Percentiles rank a stretch among this genome's conserved stretches.
Evolutionary conservation across 2,113 vertebrate genomes (phyloP).

Genomic region (Hippolais icterina): DNA sequence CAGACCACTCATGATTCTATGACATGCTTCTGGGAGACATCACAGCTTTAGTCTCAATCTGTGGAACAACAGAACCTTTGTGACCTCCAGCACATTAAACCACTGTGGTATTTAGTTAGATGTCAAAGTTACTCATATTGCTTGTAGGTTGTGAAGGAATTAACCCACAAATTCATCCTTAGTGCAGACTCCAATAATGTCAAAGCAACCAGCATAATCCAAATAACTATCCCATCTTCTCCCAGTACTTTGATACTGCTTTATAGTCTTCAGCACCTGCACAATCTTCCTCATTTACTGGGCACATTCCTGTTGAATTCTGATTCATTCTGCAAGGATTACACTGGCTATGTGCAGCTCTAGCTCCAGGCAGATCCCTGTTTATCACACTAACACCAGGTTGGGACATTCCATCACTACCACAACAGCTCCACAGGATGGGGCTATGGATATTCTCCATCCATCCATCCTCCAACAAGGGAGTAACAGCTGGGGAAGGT

Average conservation of each 20-base stretch:
- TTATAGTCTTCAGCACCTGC: neutral
- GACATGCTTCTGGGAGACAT: neutral
- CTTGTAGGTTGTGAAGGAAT: neutral
- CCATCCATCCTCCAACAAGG: neutral
- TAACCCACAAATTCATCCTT: neutral
- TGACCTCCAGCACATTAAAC: neutral
- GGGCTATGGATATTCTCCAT: neutral
- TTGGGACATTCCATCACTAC: neutral
- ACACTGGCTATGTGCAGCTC: neutral
- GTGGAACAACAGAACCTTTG: neutral
- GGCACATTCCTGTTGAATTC: neutral
- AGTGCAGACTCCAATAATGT: neutral
- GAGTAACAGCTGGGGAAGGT: neutral
- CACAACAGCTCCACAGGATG: rapidly evolving
- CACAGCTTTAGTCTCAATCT: neutral
- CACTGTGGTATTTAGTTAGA: neutral
- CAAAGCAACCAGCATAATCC: neutral
- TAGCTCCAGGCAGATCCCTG: neutral
- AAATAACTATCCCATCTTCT: neutral
- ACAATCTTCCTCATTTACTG: neutral
- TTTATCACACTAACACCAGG: neutral
- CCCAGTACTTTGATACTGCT: neutral
- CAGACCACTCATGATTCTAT: neutral
- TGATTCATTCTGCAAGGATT: neutral
- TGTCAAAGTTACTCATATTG: neutral